These are phyloP conservation scores for Gallinago media DNA, from an alignment of 2,113 vertebrate genomes.

Conservation along the genomic window DNA sequence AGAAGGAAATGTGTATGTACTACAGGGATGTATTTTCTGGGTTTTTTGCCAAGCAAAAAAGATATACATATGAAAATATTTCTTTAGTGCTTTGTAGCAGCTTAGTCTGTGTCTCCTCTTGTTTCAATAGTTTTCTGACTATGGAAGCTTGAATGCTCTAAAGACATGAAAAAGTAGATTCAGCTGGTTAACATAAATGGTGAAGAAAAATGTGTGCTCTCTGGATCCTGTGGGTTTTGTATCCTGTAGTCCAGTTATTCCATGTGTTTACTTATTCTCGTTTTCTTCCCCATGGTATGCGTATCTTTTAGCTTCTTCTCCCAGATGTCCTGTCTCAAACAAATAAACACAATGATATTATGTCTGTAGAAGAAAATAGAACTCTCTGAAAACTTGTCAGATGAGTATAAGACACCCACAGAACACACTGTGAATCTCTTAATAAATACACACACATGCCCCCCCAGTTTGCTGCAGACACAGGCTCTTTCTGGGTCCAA, in stretches of 20 bases:
- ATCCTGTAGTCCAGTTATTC: neutral
- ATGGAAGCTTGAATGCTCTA: neutral
- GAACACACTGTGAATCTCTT: neutral
- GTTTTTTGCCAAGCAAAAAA: neutral
- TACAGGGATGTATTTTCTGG: neutral
- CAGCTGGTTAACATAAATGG: neutral
- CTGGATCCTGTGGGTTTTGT: neutral
- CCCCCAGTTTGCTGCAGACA: neutral
- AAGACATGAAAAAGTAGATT: neutral
- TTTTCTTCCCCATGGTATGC: neutral
- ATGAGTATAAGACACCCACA: neutral
- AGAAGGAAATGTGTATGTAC: neutral
- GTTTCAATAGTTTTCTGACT: neutral
- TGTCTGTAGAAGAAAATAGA: neutral
- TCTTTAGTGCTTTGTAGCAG: neutral
- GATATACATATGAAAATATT: neutral
- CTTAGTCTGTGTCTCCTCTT: neutral
- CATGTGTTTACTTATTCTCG: neutral
- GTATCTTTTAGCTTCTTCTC: neutral
- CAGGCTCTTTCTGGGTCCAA: neutral
- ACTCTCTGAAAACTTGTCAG: neutral
- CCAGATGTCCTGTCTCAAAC: neutral
- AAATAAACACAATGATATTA: neutral
- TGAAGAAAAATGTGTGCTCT: neutral
- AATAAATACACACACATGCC: rapidly evolving